Conservation (phyloP, 2,888 invertebrate genomes). For the Cantharis rustica region DNA sequence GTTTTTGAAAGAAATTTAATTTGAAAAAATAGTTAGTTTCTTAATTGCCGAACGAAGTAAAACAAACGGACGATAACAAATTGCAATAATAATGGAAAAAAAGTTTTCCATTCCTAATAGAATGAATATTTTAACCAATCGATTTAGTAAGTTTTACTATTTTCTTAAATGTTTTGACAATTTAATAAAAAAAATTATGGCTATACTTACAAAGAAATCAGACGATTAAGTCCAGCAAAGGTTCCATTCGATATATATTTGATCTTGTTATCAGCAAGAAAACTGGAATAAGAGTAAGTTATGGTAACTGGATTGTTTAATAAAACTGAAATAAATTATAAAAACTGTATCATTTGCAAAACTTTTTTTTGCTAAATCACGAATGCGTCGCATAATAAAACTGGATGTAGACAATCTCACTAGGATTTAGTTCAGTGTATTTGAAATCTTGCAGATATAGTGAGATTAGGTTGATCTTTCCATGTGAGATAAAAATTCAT, state of each 20-base stretch:
- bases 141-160: neutral
- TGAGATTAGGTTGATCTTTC: neutral
- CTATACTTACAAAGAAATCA: conserved; percentile 56
- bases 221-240: conserved; percentile 56
- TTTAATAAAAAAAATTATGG: neutral
- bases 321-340: neutral
- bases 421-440: neutral
- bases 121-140: neutral
- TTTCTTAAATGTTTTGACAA: neutral
- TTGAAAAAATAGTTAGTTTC: too few relatives aligned
- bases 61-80: neutral
- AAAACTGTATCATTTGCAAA: neutral
- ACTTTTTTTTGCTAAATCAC: neutral
- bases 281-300: conserved; percentile 51
- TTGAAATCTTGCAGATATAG: neutral
- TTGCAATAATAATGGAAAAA: neutral
- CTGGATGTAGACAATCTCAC: neutral
- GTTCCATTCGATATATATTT: conserved; percentile 52
- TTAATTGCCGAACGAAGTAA: too few relatives aligned
- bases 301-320: neutral
- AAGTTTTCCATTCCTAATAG: neutral
- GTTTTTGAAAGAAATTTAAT: too few relatives aligned
- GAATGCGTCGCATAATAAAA: neutral
- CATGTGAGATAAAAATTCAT: neutral
- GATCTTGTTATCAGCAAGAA: conserved; percentile 59